Evolutionary conservation across 2,888 invertebrate genomes (phyloP), one percentile per base, ranked within the genome.

Genomic region (Oxytorus armatus): DNA sequence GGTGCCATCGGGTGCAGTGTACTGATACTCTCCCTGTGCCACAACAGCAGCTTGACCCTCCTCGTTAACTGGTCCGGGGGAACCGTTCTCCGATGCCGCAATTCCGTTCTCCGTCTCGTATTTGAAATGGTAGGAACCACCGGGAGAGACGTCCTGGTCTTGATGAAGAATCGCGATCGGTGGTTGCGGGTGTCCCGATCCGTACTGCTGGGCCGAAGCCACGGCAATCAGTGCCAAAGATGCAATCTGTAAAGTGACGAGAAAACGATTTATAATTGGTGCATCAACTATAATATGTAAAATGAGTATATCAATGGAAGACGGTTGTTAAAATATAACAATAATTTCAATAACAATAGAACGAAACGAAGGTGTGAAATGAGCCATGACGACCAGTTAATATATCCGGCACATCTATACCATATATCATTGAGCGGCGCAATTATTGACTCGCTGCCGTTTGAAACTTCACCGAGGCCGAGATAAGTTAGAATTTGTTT

Each of bases 71-170:
- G 77, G 78, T 70, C 84, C 81, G 5, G 65, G 82, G 2, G 11
- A 14, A 16, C 84, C 85, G 5, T 18, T 39, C 68, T 84, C 85
- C 1, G 53, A 23, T 0, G 18, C 79, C 1, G 63, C 14, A 44
- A 85, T 85, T 63, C 85, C 84, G 39, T 85, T 77, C 39, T 69
- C 84, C 0, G 83, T 82, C 21, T 84, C 82, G 61, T 78, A 85
- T 3, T 10, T 65, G 61, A 11, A 84, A n/a, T 23, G 53, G 73
- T 83, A 85, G 8, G 78, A 16, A 36, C 85, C 85, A 3, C 83
- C 82, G 8, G 84, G 84, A 1, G 82, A 29, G 5, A 69, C 4
- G 14, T 85, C 85, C 33, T 79, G 77, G 7, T 73, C 25, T 51
- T 83, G 85, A 49, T 79, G 82, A 1, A 84, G 61, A 44, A 85